Evolutionary conservation across 2,797 vertebrate genomes (phyloP).

Genomic region (Adelosebastes latens): DNA sequence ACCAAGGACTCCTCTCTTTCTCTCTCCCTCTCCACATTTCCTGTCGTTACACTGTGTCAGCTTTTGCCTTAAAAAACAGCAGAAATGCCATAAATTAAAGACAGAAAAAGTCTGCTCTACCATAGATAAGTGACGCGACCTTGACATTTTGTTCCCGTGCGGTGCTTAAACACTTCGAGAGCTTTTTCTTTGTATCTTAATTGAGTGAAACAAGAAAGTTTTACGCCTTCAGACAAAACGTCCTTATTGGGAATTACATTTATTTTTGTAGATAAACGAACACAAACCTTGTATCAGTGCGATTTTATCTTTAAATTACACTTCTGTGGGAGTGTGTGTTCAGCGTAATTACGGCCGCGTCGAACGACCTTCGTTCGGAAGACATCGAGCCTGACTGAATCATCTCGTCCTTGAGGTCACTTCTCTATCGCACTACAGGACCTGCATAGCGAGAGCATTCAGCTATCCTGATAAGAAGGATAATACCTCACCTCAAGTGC

Average conservation of each 20-base stretch:
- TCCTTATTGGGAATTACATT: conserved; percentile 26
- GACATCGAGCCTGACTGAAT: conserved; percentile 28
- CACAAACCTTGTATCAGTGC: background rate
- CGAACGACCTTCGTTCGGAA: conserved; percentile 3
- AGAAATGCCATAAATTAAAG: background rate
- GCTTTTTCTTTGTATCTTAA: background rate
- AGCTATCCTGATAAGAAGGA: background rate
- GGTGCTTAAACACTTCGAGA: background rate
- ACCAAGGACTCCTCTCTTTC: background rate
- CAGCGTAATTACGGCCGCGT: background rate
- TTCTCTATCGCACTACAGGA: conserved; percentile 8
- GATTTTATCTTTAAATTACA: conserved; percentile 54
- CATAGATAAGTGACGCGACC: background rate
- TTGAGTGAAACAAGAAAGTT: conserved; percentile 19
- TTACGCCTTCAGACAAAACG: background rate
- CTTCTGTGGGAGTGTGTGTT: background rate
- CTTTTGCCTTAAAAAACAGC: background rate
- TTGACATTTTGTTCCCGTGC: conserved; percentile 11
- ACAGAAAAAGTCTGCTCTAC: background rate
- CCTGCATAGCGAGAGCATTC: background rate
- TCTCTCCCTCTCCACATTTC: background rate
- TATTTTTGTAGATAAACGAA: conserved; percentile 36
- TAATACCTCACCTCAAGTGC: background rate
- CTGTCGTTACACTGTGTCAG: background rate
- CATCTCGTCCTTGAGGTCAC: conserved; percentile 46